Conservation (phyloP, 2,888 invertebrate species). For the Steinernema carpocapsae region DNA sequence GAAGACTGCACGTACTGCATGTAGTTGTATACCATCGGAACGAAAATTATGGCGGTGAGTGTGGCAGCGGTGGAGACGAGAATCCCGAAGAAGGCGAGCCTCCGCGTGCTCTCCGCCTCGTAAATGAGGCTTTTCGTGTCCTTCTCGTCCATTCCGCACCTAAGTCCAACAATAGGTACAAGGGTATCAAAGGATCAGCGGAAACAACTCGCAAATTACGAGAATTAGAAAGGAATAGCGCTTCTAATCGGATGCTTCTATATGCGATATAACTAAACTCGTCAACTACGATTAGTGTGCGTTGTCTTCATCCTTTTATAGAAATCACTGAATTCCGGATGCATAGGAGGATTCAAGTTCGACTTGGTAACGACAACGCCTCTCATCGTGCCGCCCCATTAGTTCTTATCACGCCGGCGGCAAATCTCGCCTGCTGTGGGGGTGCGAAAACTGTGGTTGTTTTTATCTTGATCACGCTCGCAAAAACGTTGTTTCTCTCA, state of each 20-base stretch:
- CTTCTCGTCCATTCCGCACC: constrained; percentile 20
- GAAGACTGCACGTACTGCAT: constrained; percentile 32
- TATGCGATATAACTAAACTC: background rate
- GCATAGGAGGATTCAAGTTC: constrained; percentile 29
- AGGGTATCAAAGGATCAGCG: background rate
- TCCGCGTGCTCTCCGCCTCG: constrained; percentile 21
- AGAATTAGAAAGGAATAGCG: background rate
- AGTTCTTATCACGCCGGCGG: constrained; percentile 32
- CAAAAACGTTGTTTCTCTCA: constrained; percentile 12
- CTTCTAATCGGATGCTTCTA: background rate
- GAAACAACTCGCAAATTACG: background rate
- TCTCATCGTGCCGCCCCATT: constrained; percentile 26
- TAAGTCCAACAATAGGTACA: background rate
- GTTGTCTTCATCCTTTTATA: constrained; percentile 17
- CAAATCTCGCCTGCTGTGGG: constrained; percentile 3
- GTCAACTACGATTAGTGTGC: constrained; percentile 9
- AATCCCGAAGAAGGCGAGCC: constrained; percentile 23
- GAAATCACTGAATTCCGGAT: constrained; percentile 28
- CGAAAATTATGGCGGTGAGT: constrained; percentile 27
- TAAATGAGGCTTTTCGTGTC: constrained; percentile 14
- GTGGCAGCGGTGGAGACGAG: constrained; percentile 23
- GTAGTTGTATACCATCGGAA: constrained; percentile 31
- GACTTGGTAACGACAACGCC: constrained; percentile 3
- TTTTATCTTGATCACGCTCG: constrained; percentile 30
- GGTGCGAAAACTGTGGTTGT: constrained; percentile 21